Evolutionary conservation across 2,113 vertebrate genomes (phyloP).

Genomic region (Xyrauchen texanus): DNA sequence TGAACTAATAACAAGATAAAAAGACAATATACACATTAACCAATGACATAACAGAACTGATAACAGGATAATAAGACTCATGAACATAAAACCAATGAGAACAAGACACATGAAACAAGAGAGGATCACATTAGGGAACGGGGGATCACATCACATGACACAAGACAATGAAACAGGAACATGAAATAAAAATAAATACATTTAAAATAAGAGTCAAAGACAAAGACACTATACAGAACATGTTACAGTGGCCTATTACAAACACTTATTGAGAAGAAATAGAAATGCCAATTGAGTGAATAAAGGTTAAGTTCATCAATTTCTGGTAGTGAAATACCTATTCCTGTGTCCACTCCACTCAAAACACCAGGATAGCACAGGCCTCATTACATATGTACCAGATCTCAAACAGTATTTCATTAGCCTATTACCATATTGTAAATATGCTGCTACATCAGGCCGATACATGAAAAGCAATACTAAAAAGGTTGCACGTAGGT

Average conservation of each 20-base stretch:
- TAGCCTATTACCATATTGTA: conserved; percentile 77
- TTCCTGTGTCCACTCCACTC: conserved; percentile 44
- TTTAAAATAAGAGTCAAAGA: too few species aligned
- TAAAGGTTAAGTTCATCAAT: conserved; percentile 57
- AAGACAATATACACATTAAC: too few species aligned
- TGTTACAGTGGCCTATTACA: conserved; percentile 8
- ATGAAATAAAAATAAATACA: too few species aligned
- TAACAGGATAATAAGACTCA: too few species aligned
- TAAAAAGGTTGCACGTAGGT: conserved; percentile 75
- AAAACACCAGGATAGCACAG: not conserved
- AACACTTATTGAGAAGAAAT: conserved; percentile 23
- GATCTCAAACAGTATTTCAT: conserved; percentile 66
- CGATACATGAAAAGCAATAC: conserved; percentile 74
- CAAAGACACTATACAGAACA: too few species aligned
- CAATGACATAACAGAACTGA: too few species aligned
- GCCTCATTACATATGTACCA: conserved; percentile 67
- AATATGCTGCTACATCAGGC: conserved; percentile 73
- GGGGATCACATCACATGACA: too few species aligned
- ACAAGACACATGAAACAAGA: too few species aligned
- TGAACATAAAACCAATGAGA: too few species aligned
- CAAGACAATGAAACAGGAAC: too few species aligned
- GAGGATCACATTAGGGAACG: too few species aligned
- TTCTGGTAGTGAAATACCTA: conserved; percentile 37
- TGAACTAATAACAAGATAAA: too few species aligned
- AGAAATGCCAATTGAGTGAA: conserved; percentile 15